Evolutionary conservation across 2,888 invertebrate genomes (phyloP), one percentile per base, ranked within the genome.

Genomic region (Ochlodes sylvanus): DNA sequence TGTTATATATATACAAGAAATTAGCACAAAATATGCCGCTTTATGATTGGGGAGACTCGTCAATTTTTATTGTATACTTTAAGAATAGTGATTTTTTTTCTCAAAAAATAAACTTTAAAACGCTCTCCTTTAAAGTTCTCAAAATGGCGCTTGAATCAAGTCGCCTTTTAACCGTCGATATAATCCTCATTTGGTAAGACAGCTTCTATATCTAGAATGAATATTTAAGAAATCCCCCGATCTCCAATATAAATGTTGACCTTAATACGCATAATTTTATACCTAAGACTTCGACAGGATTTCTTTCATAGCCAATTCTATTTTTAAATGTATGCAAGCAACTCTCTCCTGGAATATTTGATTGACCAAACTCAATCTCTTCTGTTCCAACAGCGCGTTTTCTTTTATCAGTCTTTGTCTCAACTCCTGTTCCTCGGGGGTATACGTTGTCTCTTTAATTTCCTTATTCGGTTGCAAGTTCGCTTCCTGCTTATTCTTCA

Each of bases 321-420:
- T 96, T 79, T 96, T 95, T n/a, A 96, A 86, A 70, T 96, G 95
- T 72, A 96, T 94, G 79, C 96, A 96, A 19, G 96, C 95, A 60
- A 95, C 95, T 74, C 95, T 94, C 77, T 96, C 96, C 81, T 96
- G 96, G 78, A 96, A 95, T 74, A 96, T 95, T 79, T 96, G 96
- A 75, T 95, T 94, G 61, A 95, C 94, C 58, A 96, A 86, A 74
- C 94, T 95, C 77, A 94, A 91, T 84, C 95, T 95, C 82, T 96
- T 96, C 83, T 95, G 94, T 86, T 96, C 96, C 21, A 96, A 85
- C 73, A 95, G 79, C 14, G 95, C 94, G 79, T 96, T 96, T 79
- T 96, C 96, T 72, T 95, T 94, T 14, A 94, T 79, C 73, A 90
- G 79, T 78, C 81, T 88, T 76, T 89, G 90, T 69, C 79, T 85